Evolutionary conservation across 2,888 invertebrate genomes (phyloP), one percentile per base, ranked within the genome.

Genomic region (Epistrophella euchroma): DNA sequence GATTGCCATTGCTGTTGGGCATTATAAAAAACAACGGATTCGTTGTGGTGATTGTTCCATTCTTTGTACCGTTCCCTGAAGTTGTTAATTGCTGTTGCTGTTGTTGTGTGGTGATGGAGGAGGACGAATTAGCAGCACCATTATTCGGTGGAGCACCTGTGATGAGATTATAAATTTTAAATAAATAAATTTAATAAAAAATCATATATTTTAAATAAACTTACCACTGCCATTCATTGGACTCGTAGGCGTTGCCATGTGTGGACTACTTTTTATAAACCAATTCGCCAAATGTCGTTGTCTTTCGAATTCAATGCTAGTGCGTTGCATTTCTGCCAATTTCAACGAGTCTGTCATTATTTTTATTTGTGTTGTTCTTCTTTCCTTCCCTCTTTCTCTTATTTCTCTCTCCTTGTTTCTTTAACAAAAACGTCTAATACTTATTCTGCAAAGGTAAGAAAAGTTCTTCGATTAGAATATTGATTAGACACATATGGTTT

Each of bases 281-380:
- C 92, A 92, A 91, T 92, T 92, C 88, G 92, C 92, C 89, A 92
- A 89, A 90, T 92, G 92, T 89, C 92, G 91, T 90, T 92, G 92
- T 89, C 92, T 91, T 89, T 92, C 92, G 87, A 92, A 92, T 88
- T 92, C 92, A 88, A 92, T 92, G 89, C 91, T 92, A 88, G 91
- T 91, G 89, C 92, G 91, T 90, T 92, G 92, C 92, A 92, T 92
- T 91, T 92, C 92, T 88, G 90, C 90, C 88, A 91, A 88, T 89
- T 91, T 91, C 74, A 90, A 89, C 82, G 91, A 90, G 89, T 91
- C 91, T 88, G 91, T 90, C 91, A 92, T 91, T 68, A 60, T 60
- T 40, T 19, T 37, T 37, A 11, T 58, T 32, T 37, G 9, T 52
- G 79, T 88, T 75, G 74, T 76, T 55, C 1, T 28, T 10, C 28